These are phyloP conservation scores for Lepidotrigona ventralis DNA, from an alignment of 1,140 invertebrate species.

Conservation along the genomic window DNA sequence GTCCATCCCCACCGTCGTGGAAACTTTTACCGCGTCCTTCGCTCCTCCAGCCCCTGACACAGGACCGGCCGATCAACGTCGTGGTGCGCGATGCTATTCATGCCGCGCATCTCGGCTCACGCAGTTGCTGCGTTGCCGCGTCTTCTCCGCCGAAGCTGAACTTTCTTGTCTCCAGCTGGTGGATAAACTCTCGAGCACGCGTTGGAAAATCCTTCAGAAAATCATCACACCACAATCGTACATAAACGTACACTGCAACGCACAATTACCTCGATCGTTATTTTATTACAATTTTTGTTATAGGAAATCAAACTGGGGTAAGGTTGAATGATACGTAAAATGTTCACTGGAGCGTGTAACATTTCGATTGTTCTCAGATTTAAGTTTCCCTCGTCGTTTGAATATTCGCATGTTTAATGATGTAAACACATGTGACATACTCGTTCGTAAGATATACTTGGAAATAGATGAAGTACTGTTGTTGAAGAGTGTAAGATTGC, in stretches of 20 bases:
- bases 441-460: background rate
- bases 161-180: conserved; percentile 63
- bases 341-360: background rate
- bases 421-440: background rate
- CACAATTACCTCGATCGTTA: background rate
- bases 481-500: background rate
- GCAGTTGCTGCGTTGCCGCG: conserved; percentile 66
- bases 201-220: conserved; percentile 8
- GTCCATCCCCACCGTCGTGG: conserved; percentile 51
- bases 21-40: conserved; percentile 61
- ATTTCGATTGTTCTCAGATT: background rate
- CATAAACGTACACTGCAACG: background rate
- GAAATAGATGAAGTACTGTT: background rate
- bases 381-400: conserved; percentile 33
- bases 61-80: conserved; percentile 50
- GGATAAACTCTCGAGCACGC: background rate
- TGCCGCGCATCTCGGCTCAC: conserved; percentile 70
- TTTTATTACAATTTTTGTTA: background rate
- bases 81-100: conserved; percentile 60
- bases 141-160: conserved; percentile 25
- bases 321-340: background rate
- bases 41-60: conserved; percentile 16
- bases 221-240: background rate
- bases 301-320: background rate
- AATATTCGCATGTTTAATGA: background rate